These are phyloP conservation scores for Bambusicola thoracicus DNA, from an alignment of 2,113 vertebrate genomes.

Conservation along the genomic window DNA sequence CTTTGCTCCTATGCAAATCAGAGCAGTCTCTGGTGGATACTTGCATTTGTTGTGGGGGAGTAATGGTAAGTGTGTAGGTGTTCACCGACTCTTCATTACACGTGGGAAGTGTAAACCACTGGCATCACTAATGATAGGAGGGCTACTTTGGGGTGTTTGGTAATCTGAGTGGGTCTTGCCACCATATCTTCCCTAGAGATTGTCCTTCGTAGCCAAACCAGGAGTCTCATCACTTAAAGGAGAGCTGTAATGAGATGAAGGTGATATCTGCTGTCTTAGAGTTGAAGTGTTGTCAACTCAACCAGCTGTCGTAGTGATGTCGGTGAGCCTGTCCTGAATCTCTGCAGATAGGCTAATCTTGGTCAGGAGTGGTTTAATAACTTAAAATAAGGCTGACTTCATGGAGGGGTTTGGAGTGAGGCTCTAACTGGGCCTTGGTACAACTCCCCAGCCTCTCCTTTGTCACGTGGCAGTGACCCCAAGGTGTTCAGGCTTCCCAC, in stretches of 20 bases:
- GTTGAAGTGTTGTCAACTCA: neutral
- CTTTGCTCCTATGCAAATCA: neutral
- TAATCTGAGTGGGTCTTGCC: neutral
- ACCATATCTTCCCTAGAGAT: accelerated
- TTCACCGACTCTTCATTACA: neutral
- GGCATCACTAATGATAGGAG: neutral
- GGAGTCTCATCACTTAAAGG: neutral
- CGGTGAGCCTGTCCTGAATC: neutral
- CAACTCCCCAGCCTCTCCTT: neutral
- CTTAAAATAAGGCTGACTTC: neutral
- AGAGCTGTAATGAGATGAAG: neutral
- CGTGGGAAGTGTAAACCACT: neutral
- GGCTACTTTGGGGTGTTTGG: neutral
- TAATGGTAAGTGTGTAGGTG: neutral
- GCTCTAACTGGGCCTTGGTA: neutral
- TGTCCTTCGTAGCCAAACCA: neutral
- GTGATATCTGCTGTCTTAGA: neutral
- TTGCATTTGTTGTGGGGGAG: neutral
- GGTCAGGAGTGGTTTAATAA: neutral
- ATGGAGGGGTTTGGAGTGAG: neutral
- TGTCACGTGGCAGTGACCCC: neutral
- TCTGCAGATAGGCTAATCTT: neutral
- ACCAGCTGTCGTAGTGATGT: neutral
- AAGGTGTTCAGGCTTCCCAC: neutral
- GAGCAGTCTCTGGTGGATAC: neutral